A percentile compares a stretch with the other conserved stretches of the same genome.
phyloP scores from a whole-genome alignment of 2,797 vertebrate genomes.

The Gymnoscopelus braueri region DNA sequence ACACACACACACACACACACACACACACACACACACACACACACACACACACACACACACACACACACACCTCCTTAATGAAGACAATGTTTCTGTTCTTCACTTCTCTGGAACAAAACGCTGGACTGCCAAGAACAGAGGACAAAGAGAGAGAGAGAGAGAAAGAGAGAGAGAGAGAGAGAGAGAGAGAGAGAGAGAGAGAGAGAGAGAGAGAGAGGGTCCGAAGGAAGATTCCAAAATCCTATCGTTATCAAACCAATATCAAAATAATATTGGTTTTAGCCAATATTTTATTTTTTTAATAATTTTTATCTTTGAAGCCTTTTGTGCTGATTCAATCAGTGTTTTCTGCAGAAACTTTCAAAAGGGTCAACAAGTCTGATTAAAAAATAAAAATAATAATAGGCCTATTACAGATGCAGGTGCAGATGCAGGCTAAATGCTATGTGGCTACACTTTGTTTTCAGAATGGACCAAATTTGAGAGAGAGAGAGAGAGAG shows the following conservation, averaged over 20 bases:
- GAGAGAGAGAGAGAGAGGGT: constrained; percentile 19
- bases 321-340: too few relatives aligned
- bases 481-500: neutral
- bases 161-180: neutral
- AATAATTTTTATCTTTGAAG: too few relatives aligned
- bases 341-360: too few relatives aligned
- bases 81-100: constrained; percentile 81
- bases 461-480: neutral
- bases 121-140: neutral
- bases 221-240: neutral
- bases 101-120: neutral
- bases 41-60: neutral
- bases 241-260: too few relatives aligned
- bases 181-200: constrained; percentile 3
- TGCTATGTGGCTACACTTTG: too few relatives aligned
- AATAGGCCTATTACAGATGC: too few relatives aligned
- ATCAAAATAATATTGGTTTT: too few relatives aligned
- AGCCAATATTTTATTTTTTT: too few relatives aligned
- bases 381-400: too few relatives aligned
- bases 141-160: neutral
- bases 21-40: neutral
- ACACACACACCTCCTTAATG: constrained; percentile 78
- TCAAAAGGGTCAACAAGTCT: too few relatives aligned
- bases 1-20: constrained; percentile 4
- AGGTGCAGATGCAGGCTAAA: too few relatives aligned